Evolutionary conservation across 1,140 invertebrate species (phyloP).

Genomic region (Neodiprion virginianus): DNA sequence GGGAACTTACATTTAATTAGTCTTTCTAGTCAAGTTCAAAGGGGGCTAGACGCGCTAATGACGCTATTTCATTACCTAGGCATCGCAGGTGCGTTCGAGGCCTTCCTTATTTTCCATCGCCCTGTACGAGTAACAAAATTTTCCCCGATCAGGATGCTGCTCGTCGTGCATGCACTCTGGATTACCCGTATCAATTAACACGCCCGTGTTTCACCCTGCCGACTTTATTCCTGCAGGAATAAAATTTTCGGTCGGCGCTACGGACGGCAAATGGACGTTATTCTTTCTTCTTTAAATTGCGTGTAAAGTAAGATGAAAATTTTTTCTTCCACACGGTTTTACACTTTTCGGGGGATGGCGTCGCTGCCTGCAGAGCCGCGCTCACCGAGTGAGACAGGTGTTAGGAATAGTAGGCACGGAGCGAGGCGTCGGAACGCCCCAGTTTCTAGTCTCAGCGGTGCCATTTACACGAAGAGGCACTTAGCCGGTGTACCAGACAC

Average conservation of each 20-base stretch:
- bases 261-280: not conserved
- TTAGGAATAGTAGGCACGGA: not conserved
- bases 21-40: conserved; percentile 4
- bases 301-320: no score
- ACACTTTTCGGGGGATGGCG: no score
- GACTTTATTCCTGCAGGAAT: no score
- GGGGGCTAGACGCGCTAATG: not conserved
- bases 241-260: not conserved
- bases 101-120: not conserved
- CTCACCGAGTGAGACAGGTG: not conserved
- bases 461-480: conserved; percentile 5
- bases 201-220: no score
- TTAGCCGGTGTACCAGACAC: conserved; percentile 4
- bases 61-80: not conserved
- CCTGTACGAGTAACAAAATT: not conserved
- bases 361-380: not conserved
- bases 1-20: not conserved
- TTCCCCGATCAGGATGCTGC: no score
- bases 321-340: no score
- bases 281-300: not conserved
- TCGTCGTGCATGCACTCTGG: no score
- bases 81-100: not conserved
- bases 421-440: not conserved
- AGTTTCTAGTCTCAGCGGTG: conserved; percentile 1
- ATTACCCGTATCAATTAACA: no score